Evolutionary conservation across 2,797 vertebrate genomes (phyloP), one percentile per base, ranked within the genome.

Genomic region (Selene dorsalis): DNA sequence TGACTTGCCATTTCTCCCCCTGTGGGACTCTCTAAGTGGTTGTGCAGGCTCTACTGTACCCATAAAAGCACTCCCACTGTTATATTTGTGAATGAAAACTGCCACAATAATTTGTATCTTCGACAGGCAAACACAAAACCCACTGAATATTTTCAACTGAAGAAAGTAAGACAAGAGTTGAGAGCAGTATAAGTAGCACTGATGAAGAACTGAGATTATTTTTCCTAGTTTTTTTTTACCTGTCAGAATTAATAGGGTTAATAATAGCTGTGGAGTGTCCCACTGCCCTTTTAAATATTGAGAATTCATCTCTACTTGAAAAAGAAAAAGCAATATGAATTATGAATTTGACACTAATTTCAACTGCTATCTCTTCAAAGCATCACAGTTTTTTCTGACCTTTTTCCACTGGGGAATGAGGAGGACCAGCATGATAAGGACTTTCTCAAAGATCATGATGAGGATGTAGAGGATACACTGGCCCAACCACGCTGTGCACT

Each of bases 391-490:
- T 67, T 39, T 73, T 28, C 80, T 91, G 91, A 99, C 98, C 97
- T 98, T 94, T 90, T 98, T 99, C 96, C 97, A 99, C 88, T 97
- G 96, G 30, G 97, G 98, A 84, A 98, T 97, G 62, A 99, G 96
- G 35, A 99, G 96, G 72, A 99, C 96, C 81, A 99, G 91, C 93
- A 99, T 97, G 93, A 99, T 98, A 26, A 98, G 88, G 24, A 97
- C 94, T 93, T 99, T 99, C 94, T 99, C 98, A 92, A 99, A 97
- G 85, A 96, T 95, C 97, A 99, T 97, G 86, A 99, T 99, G 90
- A 99, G 89, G 84, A 99, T 97, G 93, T 99, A 99, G 75, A 99
- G 96, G 55, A 95, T 95, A 77, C 98, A 99, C 20, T 99, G 98
- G 45, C 98, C 98, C 50, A 95, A 91, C 98, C 98, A 99, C 24